These are phyloP conservation scores for Halichondria panicea DNA, from an alignment of 37 sponge, comb jelly and placozoan genomes.

Conservation along the genomic window DNA sequence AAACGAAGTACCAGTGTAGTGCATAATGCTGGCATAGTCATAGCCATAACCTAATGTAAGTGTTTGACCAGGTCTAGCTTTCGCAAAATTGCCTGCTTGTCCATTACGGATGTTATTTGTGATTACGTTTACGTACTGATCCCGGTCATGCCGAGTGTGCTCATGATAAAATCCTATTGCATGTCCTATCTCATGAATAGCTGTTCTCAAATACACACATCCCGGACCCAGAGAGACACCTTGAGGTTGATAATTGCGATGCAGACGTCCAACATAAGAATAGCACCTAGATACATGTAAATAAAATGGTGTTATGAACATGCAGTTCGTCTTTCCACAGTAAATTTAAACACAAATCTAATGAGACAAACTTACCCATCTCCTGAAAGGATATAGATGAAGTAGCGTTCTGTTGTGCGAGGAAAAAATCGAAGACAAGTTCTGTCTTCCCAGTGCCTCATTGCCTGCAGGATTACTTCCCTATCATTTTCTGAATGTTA, in stretches of 20 bases:
- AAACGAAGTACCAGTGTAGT: conserved; percentile 51
- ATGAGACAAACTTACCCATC: no score
- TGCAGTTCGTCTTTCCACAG: no score
- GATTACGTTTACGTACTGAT: conserved; percentile 36
- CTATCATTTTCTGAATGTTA: no score
- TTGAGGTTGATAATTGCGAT: conserved; percentile 8
- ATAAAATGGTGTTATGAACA: background rate
- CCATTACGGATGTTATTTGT: conserved; percentile 24
- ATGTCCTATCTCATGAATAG: conserved; percentile 74
- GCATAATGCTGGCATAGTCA: conserved; percentile 87
- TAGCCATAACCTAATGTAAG: conserved; percentile 58
- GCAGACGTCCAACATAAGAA: conserved; percentile 43
- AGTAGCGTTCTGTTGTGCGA: no score
- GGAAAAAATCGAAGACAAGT: no score
- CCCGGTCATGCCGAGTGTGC: conserved; percentile 62
- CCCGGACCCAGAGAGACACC: conserved; percentile 8
- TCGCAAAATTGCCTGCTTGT: conserved; percentile 7
- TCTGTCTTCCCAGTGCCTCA: no score
- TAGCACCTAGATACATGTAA: conserved; percentile 30
- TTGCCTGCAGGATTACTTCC: no score
- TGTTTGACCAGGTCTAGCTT: background rate
- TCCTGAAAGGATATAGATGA: no score
- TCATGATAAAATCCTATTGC: conserved; percentile 72
- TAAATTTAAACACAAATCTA: no score
- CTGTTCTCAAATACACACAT: conserved; percentile 22